Evolutionary conservation across 2,113 vertebrate genomes (phyloP).

Genomic region (Bubo scandiacus): DNA sequence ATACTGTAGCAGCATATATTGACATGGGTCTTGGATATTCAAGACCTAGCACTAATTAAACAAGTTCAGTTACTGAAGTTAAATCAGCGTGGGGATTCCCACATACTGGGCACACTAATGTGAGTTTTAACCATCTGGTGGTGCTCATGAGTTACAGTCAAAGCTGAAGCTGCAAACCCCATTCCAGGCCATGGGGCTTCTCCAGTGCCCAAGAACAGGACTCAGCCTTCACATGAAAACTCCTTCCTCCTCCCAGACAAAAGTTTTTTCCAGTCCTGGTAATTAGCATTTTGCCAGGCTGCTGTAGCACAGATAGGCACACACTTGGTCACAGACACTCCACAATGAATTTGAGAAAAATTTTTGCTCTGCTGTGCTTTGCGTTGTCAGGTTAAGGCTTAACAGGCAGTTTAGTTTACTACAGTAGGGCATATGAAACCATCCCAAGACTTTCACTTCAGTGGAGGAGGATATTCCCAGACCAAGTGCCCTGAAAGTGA

Average conservation of each 20-base stretch:
- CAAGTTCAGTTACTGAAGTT: neutral
- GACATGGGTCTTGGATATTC: neutral
- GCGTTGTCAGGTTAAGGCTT: neutral
- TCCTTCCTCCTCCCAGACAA: neutral
- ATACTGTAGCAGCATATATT: neutral
- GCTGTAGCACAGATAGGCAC: neutral
- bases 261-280: neutral
- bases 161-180: neutral
- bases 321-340: neutral
- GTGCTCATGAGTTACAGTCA: neutral
- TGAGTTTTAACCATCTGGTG: neutral
- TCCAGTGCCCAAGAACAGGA: neutral
- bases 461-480: neutral
- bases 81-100: neutral
- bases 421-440: neutral
- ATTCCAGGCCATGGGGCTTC: fast-evolving
- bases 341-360: neutral
- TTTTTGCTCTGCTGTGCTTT: neutral
- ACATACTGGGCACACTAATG: neutral
- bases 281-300: neutral
- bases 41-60: neutral
- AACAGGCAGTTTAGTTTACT: neutral
- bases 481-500: neutral
- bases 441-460: neutral
- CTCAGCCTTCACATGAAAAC: neutral